Evolutionary conservation across 2,113 vertebrate genomes (phyloP), one percentile per base, ranked within the genome.

Genomic region (Halcyon senegalensis): DNA sequence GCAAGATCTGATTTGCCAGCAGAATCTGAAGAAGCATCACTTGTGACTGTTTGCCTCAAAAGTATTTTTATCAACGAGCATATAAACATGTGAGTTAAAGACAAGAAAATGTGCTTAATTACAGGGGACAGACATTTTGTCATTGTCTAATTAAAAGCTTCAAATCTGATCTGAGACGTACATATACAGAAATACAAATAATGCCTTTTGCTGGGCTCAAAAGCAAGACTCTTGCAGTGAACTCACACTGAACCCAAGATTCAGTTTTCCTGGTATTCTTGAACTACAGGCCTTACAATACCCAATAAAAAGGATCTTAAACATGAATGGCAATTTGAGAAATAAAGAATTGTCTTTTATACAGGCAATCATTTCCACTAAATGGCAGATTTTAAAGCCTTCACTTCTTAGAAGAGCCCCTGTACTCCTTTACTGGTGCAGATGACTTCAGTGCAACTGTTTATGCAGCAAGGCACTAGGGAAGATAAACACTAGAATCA

Each of bases 401-500:
- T 79, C 13, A 13, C 33, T 50, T 44, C 60, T 64, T 23, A 59
- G 56, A 70, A 79, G 60, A 89, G 35, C 30, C 69, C 33, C 41
- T 0, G 0, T 27, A 17, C 58, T 79, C 37, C 70, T 85, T 89
- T 50, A 43, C 39, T 64, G 46, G 28, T 31, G 48, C 70, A 59
- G 62, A 72, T 30, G 68, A 82, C 77, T 87, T 72, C 80, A 82
- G 15, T 66, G 69, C 76, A 59, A 62, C 60, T 21, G 46, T 60
- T 77, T 70, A 59, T 2, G 33, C 73, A 94, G 60, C 51, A 84
- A 90, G 74, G 64, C 59, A 44, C 64, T 66, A 64, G 43, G 35
- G 74, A 89, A 94, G 69, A 91, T 92, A 95, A 95, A 94, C 86
- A 93, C 1, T 43, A 91, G 76, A 90, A 89, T 72, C 35, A 41